Evolutionary conservation across 2,888 invertebrate species (phyloP).

Genomic region (Drosophila fulvimacula): DNA sequence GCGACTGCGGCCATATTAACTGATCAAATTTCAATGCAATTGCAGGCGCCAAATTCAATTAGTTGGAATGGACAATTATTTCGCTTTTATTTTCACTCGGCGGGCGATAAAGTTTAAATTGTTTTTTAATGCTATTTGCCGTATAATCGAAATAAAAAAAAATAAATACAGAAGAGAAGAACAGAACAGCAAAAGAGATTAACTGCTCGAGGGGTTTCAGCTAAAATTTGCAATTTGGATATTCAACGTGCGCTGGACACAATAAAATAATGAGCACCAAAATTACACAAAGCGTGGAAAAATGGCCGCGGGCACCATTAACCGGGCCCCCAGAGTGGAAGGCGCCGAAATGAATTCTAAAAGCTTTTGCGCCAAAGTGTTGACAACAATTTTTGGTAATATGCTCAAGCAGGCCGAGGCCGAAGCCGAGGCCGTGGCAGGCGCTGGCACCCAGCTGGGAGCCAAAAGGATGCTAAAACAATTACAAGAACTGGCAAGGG

Average conservation of each 20-base stretch:
- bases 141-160: constrained; percentile 42
- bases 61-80: constrained; percentile 8
- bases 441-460: constrained; percentile 35
- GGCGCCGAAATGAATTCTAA: constrained; percentile 60
- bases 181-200: constrained; percentile 51
- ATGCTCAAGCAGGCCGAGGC: constrained; percentile 50
- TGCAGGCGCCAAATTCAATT: constrained; percentile 18
- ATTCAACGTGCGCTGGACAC: constrained; percentile 60
- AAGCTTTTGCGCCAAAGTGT: constrained; percentile 72
- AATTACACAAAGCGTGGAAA: constrained; percentile 68
- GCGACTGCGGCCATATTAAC: neutral
- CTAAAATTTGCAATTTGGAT: constrained; percentile 63
- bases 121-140: constrained; percentile 63
- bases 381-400: constrained; percentile 72
- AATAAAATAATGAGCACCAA: constrained; percentile 66
- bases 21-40: constrained; percentile 23
- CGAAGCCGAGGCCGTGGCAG: neutral
- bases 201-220: constrained; percentile 43
- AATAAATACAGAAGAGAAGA: neutral
- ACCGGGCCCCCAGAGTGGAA: constrained; percentile 33
- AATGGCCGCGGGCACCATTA: constrained; percentile 64
- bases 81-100: constrained; percentile 10
- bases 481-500: constrained; percentile 54
- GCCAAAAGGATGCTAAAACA: constrained; percentile 67
- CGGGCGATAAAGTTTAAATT: constrained; percentile 61